These are phyloP conservation scores for Anthopleura xanthogrammica DNA, from an alignment of 92 coral and sea anemone genomes.

Conservation along the genomic window DNA sequence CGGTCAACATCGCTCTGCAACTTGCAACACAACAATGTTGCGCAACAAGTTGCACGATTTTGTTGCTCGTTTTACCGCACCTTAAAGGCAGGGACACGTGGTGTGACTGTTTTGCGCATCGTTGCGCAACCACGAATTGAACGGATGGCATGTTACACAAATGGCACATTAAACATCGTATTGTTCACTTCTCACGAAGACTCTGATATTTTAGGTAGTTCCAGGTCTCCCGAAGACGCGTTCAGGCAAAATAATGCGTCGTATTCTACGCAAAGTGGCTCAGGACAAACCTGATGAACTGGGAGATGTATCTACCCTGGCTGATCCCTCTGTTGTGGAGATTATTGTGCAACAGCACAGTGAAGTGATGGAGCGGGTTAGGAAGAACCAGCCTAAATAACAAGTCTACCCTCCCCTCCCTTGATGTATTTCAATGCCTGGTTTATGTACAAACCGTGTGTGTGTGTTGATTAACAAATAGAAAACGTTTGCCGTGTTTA, in stretches of 20 bases:
- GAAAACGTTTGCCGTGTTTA: too few species aligned
- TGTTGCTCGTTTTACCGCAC: too few species aligned
- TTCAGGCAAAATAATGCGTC: conserved; percentile 98
- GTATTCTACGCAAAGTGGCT: conserved; percentile 94
- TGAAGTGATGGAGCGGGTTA: conserved; percentile 55
- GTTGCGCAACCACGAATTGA: too few species aligned
- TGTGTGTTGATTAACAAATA: too few species aligned
- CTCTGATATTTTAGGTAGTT: conserved; percentile 61
- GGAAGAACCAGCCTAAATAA: conserved; percentile 32
- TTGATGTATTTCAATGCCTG: neutral
- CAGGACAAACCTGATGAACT: conserved; percentile 87
- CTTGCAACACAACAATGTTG: too few species aligned
- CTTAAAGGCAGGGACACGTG: too few species aligned
- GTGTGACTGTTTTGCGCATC: too few species aligned
- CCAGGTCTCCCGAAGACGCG: conserved; percentile 98
- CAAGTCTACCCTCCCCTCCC: neutral
- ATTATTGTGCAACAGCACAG: conserved; percentile 80
- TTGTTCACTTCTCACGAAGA: neutral
- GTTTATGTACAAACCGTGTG: neutral
- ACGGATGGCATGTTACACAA: neutral
- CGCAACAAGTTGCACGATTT: too few species aligned
- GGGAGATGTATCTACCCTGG: conserved; percentile 93
- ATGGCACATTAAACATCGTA: neutral
- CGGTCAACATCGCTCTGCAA: too few species aligned
- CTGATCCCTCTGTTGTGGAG: conserved; percentile 95